A percentile compares a stretch with the other conserved stretches of the same genome.
These are phyloP conservation scores for Hecatera dysodea DNA, from an alignment of 2,888 invertebrate species.

Conservation along the genomic window DNA sequence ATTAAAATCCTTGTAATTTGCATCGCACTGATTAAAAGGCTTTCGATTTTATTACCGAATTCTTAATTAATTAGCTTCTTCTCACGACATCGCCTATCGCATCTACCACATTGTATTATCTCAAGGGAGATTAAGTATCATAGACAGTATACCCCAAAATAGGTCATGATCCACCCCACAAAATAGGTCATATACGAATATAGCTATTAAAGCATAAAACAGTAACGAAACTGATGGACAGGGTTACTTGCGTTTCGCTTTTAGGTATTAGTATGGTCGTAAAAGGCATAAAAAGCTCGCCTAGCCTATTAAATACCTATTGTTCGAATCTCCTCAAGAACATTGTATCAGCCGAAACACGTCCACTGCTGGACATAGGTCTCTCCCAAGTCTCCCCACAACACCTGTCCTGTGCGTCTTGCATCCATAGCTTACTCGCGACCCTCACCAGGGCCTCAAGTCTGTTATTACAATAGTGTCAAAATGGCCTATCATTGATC, in stretches of 20 bases:
- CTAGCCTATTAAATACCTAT: neutral
- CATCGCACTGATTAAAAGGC: constrained; percentile 3
- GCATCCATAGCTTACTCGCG: no score
- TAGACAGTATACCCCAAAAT: neutral
- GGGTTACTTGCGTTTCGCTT: neutral
- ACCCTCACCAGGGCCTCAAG: no score
- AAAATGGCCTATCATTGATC: no score
- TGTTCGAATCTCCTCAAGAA: no score
- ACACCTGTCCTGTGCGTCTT: no score
- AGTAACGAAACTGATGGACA: neutral
- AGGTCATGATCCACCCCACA: neutral
- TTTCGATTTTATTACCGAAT: neutral
- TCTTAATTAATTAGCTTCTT: neutral
- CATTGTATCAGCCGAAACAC: no score
- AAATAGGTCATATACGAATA: neutral
- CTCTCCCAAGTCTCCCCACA: no score
- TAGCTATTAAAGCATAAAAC: neutral
- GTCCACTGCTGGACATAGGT: no score
- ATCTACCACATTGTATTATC: no score
- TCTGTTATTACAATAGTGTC: no score
- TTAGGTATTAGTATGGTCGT: neutral
- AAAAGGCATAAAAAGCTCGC: no score
- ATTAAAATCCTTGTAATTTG: constrained; percentile 42
- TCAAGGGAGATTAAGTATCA: neutral
- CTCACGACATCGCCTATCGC: no score